phyloP scores from a whole-genome alignment of 2,113 vertebrate genomes.

The Melanerpes formicivorus region DNA sequence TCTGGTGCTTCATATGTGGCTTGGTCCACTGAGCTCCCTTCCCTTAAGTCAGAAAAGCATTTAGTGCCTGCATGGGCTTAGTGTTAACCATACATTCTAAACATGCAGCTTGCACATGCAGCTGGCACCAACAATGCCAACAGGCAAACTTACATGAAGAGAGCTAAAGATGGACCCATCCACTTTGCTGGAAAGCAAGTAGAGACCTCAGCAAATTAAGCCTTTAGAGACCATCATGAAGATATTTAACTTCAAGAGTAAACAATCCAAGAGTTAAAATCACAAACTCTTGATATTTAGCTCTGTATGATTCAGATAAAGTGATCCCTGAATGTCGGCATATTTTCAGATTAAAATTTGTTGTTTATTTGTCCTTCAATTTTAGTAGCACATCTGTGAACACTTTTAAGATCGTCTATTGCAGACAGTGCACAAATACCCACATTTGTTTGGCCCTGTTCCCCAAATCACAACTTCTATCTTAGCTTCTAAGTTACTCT shows the following conservation, averaged over 20 bases:
- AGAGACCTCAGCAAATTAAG: neutral
- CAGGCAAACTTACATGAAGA: neutral
- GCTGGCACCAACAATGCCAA: neutral
- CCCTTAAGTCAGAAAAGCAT: neutral
- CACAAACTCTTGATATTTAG: neutral
- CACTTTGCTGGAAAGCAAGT: neutral
- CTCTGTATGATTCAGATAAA: neutral
- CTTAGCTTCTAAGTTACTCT: neutral
- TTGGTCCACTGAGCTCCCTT: neutral
- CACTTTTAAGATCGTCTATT: neutral
- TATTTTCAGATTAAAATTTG: neutral
- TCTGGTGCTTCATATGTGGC: neutral
- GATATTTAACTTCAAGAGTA: neutral
- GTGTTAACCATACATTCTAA: neutral
- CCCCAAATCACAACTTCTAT: neutral
- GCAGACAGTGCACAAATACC: neutral
- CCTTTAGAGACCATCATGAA: neutral
- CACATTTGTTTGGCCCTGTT: neutral
- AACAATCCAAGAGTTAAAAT: neutral
- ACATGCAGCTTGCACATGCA: neutral
- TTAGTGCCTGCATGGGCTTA: neutral
- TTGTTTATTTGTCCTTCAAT: neutral
- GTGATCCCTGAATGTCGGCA: neutral
- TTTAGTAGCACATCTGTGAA: neutral
- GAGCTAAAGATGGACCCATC: neutral